A percentile compares a stretch with the other conserved stretches of the same genome.
phyloP scores from a whole-genome alignment of 2,797 vertebrate genomes.

The Anolis apletophallus region DNA sequence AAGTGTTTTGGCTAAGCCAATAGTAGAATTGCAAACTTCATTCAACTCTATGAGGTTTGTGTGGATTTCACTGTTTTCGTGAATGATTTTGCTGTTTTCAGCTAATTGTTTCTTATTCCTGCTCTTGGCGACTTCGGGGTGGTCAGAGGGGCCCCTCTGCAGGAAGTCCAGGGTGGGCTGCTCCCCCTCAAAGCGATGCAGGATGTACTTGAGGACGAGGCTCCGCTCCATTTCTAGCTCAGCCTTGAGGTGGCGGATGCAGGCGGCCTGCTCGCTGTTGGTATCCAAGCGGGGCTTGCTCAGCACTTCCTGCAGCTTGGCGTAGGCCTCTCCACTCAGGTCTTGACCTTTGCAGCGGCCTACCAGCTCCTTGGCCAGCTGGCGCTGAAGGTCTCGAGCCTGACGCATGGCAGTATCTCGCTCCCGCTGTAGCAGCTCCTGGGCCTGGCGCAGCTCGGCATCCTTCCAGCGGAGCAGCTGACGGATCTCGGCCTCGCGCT shows the following conservation, averaged over 20 bases:
- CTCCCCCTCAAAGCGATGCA: conserved; percentile 76
- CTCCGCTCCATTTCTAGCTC: conserved; percentile 84
- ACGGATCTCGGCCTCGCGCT: conserved; percentile 75
- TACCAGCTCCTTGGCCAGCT: conserved; percentile 74
- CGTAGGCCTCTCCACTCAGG: conserved; percentile 61
- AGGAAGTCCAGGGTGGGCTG: no score
- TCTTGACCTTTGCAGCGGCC: conserved; percentile 51
- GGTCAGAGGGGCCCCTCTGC: background rate
- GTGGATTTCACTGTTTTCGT: conserved; percentile 86
- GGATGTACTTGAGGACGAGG: conserved; percentile 83
- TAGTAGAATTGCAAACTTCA: conserved; percentile 81
- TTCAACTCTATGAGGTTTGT: conserved; percentile 83
- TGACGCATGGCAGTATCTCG: conserved; percentile 64
- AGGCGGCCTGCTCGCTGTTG: conserved; percentile 77
- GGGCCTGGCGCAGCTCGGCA: conserved; percentile 67
- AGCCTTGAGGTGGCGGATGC: conserved; percentile 75
- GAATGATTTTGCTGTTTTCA: no score
- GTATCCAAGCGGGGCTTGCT: conserved; percentile 79
- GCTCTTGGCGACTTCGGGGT: background rate
- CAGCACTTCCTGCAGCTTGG: conserved; percentile 76
- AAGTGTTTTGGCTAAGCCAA: conserved; percentile 86
- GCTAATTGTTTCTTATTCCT: no score
- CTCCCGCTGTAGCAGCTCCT: conserved; percentile 61
- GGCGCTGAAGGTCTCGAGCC: conserved; percentile 69
- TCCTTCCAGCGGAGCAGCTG: conserved; percentile 75